Conservation (phyloP, 2,113 vertebrate species). For the Solenodon paradoxus region DNA sequence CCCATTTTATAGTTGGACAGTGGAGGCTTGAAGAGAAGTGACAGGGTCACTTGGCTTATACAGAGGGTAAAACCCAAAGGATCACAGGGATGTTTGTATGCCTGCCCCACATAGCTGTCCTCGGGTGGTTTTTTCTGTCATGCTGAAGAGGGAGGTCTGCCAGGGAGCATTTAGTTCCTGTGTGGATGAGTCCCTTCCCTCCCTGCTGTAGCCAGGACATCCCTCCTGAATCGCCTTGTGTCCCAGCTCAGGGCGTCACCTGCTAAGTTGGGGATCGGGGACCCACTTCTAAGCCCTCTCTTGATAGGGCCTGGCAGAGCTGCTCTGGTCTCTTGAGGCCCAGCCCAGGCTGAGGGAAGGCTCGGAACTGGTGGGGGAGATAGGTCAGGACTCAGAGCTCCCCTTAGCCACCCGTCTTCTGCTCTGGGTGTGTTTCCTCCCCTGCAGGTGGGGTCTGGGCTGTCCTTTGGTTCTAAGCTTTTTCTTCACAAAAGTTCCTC, state of each 20-base stretch:
- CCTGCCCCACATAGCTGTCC: neutral
- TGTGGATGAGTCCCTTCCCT: neutral
- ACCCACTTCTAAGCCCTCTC: neutral
- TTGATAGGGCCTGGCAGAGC: neutral
- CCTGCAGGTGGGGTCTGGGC: neutral
- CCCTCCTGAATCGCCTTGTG: neutral
- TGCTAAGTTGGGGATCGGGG: neutral
- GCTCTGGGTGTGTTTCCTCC: neutral
- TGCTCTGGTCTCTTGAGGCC: neutral
- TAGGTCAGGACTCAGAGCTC: neutral
- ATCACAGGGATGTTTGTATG: neutral
- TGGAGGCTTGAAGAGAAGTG: neutral
- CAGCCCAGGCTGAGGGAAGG: neutral
- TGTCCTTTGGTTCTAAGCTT: neutral
- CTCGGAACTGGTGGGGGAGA: neutral
- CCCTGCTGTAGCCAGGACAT: neutral
- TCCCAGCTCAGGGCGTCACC: neutral
- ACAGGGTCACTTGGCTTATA: neutral
- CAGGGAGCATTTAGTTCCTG: too few relatives aligned
- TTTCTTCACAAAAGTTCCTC: neutral
- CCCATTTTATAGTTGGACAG: neutral
- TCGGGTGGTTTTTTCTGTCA: neutral
- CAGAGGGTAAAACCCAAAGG: neutral
- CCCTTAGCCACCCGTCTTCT: neutral
- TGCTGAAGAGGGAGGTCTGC: neutral